These are phyloP conservation scores for Endotricha flammealis DNA, from an alignment of 2,888 invertebrate genomes.

Conservation along the genomic window DNA sequence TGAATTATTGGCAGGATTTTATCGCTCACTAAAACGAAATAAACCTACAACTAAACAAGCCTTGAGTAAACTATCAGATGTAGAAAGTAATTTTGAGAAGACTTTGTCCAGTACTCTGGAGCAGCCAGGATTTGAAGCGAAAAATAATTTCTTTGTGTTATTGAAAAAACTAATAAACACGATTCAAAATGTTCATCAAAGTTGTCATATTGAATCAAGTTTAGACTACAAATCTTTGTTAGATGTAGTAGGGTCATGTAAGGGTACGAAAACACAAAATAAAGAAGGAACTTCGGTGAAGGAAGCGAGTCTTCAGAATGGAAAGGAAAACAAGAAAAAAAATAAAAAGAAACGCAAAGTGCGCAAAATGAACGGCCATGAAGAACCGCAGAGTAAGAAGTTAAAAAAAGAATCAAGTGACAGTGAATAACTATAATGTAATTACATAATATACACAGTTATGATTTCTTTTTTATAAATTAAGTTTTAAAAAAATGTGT, in stretches of 20 bases:
- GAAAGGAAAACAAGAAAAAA: slow-evolving; percentile 34
- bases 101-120: slow-evolving; percentile 49
- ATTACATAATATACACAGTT: too few species aligned
- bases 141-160: slow-evolving; percentile 76
- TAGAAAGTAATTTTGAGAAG: slow-evolving; percentile 68
- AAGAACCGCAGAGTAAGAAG: slow-evolving; percentile 44
- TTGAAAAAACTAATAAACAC: slow-evolving; percentile 74
- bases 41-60: slow-evolving; percentile 51
- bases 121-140: slow-evolving; percentile 57
- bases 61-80: slow-evolving; percentile 44
- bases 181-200: slow-evolving; percentile 67
- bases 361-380: slow-evolving; percentile 42
- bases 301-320: slow-evolving; percentile 28
- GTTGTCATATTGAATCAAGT: slow-evolving; percentile 44
- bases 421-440: slow-evolving; percentile 28
- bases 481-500: too few species aligned
- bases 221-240: slow-evolving; percentile 48
- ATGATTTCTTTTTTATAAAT: too few species aligned
- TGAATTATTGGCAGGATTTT: slow-evolving; percentile 82
- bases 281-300: slow-evolving; percentile 28
- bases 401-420: slow-evolving; percentile 32
- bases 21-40: slow-evolving; percentile 75
- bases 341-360: slow-evolving; percentile 57
- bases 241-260: slow-evolving; percentile 42
- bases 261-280: slow-evolving; percentile 38